Percentiles rank a stretch among this genome's conserved stretches.
These are phyloP conservation scores for Papilio demoleus DNA, from an alignment of 2,888 invertebrate genomes.

Conservation along the genomic window DNA sequence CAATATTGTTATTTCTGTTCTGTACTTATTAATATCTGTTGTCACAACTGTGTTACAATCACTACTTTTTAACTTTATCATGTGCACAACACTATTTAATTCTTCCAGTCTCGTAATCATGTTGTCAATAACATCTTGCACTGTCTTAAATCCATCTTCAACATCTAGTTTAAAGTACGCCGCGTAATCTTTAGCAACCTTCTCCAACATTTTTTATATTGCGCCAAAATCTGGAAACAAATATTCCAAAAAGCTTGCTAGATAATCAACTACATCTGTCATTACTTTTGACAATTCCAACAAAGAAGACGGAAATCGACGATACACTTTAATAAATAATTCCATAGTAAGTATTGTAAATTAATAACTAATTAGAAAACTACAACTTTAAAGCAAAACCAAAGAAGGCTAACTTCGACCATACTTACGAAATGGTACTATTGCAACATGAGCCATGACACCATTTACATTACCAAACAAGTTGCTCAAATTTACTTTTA, in stretches of 20 bases:
- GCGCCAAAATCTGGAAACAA: constrained; percentile 74
- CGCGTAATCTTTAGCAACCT: constrained; percentile 81
- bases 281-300: constrained; percentile 68
- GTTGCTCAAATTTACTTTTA: too few species aligned
- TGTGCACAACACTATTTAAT: constrained; percentile 84
- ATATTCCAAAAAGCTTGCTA: constrained; percentile 69
- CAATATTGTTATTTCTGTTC: constrained; percentile 78
- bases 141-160: constrained; percentile 81
- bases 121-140: constrained; percentile 86
- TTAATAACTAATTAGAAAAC: constrained; percentile 12
- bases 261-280: constrained; percentile 66
- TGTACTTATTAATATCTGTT: constrained; percentile 80
- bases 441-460: constrained; percentile 40
- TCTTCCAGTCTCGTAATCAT: constrained; percentile 87
- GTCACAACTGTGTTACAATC: constrained; percentile 75
- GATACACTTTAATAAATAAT: constrained; percentile 64
- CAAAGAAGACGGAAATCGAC: constrained; percentile 62
- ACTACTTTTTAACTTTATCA: constrained; percentile 78
- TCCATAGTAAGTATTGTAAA: constrained; percentile 58
- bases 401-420: constrained; percentile 3
- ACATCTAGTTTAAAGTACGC: constrained; percentile 82
- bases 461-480: constrained; percentile 23
- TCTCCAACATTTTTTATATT: constrained; percentile 72
- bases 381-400: constrained; percentile 14
- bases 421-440: constrained; percentile 34